A percentile compares a stretch with the other conserved stretches of the same genome.
These are phyloP conservation scores for Propithecus coquereli DNA, from an alignment of 2,113 vertebrate genomes.

Conservation along the genomic window DNA sequence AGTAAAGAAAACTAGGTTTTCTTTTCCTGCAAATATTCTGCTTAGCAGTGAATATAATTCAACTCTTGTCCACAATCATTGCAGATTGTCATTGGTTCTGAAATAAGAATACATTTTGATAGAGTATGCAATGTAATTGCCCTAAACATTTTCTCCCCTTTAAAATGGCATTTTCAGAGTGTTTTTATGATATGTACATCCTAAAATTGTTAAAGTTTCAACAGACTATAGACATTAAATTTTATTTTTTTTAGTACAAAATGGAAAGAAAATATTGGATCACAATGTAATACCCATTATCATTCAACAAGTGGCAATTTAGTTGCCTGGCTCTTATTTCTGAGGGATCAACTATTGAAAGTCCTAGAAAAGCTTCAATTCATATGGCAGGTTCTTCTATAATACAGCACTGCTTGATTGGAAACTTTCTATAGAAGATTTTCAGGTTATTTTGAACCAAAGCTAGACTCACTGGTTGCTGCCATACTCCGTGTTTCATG, in stretches of 20 bases:
- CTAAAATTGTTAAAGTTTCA: neutral
- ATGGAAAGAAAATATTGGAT: neutral
- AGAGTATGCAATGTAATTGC: neutral
- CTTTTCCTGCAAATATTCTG: neutral
- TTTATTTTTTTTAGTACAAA: constrained; percentile 17
- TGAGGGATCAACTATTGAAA: neutral
- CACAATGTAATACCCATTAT: neutral
- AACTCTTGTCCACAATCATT: neutral
- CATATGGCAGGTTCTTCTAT: neutral
- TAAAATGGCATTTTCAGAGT: neutral
- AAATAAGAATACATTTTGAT: neutral
- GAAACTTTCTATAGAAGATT: neutral
- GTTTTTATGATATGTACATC: neutral
- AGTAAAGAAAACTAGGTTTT: neutral
- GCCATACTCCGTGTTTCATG: neutral
- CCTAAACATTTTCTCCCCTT: neutral
- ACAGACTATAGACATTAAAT: neutral
- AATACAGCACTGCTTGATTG: neutral
- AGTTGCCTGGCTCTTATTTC: neutral
- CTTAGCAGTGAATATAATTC: neutral
- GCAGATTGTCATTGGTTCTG: neutral
- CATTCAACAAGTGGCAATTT: neutral
- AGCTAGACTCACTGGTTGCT: neutral
- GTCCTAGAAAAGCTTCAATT: neutral
- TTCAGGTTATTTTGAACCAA: neutral